phyloP scores from a whole-genome alignment of 2,113 vertebrate genomes.

The Thinocorus orbignyianus region DNA sequence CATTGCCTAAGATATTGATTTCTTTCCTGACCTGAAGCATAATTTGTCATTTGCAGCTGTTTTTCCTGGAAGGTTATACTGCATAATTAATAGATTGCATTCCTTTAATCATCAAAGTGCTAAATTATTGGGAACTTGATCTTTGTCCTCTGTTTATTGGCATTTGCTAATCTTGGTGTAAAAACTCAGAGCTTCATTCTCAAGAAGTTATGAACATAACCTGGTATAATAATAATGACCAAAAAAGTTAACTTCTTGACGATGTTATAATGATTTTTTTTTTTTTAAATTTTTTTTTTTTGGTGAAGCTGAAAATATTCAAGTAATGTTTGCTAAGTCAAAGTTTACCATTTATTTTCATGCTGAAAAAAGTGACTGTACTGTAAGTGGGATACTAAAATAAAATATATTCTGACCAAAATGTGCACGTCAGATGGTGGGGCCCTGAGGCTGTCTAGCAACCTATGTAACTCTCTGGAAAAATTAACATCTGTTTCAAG shows the following conservation, averaged over 20 bases:
- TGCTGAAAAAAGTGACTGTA: neutral
- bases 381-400: neutral
- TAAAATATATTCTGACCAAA: slow-evolving; percentile 10
- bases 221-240: neutral
- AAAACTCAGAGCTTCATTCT: neutral
- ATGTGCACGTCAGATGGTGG: neutral
- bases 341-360: neutral
- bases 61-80: neutral
- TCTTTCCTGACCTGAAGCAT: slow-evolving; percentile 39
- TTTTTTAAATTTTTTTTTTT: neutral
- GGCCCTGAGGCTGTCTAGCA: slow-evolving; percentile 7
- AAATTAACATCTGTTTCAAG: slow-evolving; percentile 20
- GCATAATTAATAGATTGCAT: slow-evolving; percentile 38
- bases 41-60: slow-evolving; percentile 20
- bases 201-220: neutral
- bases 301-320: neutral
- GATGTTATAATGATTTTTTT: neutral
- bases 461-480: neutral
- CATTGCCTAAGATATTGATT: neutral
- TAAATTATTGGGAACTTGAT: neutral
- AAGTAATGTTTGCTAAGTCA: neutral
- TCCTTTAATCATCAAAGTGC: neutral
- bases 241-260: neutral
- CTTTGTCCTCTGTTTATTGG: slow-evolving; percentile 1
- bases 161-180: neutral